Conservation (phyloP, 2,113 vertebrate species). For the Picathartes gymnocephalus region DNA sequence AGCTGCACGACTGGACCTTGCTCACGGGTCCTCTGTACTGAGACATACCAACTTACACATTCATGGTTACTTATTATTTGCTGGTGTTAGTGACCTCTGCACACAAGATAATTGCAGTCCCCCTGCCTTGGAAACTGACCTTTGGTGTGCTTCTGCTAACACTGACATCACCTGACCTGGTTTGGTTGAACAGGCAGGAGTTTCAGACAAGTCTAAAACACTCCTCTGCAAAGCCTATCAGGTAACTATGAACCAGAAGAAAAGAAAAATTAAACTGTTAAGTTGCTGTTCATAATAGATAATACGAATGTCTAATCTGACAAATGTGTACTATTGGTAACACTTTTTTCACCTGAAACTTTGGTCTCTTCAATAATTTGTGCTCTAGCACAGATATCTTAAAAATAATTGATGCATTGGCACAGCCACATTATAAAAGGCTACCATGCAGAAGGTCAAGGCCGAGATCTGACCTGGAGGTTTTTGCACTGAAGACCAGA, state of each 20-base stretch:
- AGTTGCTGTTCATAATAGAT: not conserved
- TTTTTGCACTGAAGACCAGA: not conserved
- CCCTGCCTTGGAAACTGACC: not conserved
- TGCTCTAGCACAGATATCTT: not conserved
- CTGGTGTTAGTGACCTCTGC: not conserved
- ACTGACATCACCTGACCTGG: not conserved
- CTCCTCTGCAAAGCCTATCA: not conserved
- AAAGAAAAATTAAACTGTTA: not conserved
- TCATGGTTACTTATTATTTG: not conserved
- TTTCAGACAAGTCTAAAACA: not conserved
- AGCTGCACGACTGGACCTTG: not conserved
- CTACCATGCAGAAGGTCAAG: not conserved
- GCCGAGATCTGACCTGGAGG: not conserved
- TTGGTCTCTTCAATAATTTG: not conserved
- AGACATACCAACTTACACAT: not conserved
- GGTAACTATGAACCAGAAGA: not conserved
- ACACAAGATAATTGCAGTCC: not conserved
- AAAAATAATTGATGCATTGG: not conserved
- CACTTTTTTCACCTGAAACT: rapidly evolving
- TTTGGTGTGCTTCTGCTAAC: not conserved
- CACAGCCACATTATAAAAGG: not conserved
- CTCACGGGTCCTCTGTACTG: not conserved
- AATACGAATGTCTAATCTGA: not conserved
- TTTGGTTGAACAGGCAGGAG: not conserved
- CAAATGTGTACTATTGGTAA: not conserved